Percentiles rank a stretch among this genome's conserved stretches.
Evolutionary conservation across 2,797 vertebrate genomes (phyloP).

Genomic region (Harpagifer antarcticus): DNA sequence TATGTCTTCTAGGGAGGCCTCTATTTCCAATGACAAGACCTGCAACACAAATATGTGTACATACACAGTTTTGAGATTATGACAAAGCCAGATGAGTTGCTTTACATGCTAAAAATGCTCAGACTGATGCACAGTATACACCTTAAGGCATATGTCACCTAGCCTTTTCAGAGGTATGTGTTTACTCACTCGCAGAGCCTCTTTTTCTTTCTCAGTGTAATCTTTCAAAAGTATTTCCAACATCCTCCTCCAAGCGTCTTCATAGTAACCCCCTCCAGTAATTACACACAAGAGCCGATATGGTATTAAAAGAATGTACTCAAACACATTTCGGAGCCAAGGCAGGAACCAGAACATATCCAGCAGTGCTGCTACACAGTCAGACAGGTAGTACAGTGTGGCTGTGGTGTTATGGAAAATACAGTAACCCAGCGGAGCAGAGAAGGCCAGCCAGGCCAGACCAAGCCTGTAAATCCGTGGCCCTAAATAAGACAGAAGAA

Average conservation of each 20-base stretch:
- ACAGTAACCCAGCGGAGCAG: constrained; percentile 86
- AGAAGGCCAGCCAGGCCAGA: constrained; percentile 90
- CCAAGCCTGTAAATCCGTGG: constrained; percentile 87
- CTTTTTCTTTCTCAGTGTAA: constrained; percentile 82
- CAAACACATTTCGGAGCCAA: constrained; percentile 82
- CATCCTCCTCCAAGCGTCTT: constrained; percentile 83
- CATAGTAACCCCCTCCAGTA: constrained; percentile 80
- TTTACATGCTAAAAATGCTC: neutral
- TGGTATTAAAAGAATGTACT: constrained; percentile 87
- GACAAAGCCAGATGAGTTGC: neutral
- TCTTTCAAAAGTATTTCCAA: constrained; percentile 86
- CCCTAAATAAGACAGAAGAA: constrained; percentile 61
- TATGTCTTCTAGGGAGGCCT: constrained; percentile 88
- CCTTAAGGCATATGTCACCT: neutral
- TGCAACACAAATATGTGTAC: constrained; percentile 63
- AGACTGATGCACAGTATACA: neutral
- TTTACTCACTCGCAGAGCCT: constrained; percentile 87
- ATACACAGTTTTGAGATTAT: neutral
- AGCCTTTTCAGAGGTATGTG: neutral
- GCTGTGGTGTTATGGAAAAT: constrained; percentile 88
- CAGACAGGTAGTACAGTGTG: constrained; percentile 86
- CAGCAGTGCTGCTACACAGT: constrained; percentile 86
- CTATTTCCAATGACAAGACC: constrained; percentile 85
- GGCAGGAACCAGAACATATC: constrained; percentile 89
- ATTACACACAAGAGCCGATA: constrained; percentile 82